Evolutionary conservation across 2,797 vertebrate genomes (phyloP).

Genomic region (Threskiornis aethiopicus): DNA sequence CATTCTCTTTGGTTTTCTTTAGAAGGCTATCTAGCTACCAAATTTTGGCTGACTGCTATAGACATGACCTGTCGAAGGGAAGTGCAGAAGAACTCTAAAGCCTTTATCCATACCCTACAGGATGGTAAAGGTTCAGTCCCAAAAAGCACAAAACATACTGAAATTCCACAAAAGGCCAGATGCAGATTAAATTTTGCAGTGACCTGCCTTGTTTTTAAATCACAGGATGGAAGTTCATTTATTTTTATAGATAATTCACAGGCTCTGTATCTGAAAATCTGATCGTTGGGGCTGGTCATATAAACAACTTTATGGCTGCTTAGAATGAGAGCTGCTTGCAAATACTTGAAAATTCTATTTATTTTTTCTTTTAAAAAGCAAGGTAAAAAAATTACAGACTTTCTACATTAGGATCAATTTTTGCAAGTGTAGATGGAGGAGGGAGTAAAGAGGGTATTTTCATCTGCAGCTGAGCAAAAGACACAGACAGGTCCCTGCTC

Average conservation of each 20-base stretch:
- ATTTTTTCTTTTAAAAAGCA: background rate
- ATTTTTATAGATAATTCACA: background rate
- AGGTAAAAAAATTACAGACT: background rate
- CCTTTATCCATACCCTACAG: background rate
- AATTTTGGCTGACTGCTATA: background rate
- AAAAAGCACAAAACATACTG: background rate
- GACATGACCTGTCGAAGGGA: background rate
- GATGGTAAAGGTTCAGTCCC: background rate
- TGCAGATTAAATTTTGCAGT: background rate
- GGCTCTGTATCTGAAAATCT: background rate
- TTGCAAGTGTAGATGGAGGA: background rate
- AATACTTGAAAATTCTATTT: background rate
- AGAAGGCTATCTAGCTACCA: background rate
- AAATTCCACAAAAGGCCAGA: background rate
- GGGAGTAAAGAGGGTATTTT: background rate
- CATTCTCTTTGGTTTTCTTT: background rate
- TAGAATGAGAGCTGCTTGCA: background rate
- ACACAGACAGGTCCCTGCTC: background rate
- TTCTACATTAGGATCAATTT: background rate
- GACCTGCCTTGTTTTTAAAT: background rate
- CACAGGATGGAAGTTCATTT: background rate
- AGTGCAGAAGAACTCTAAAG: background rate
- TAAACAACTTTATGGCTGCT: background rate
- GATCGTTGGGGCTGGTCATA: accelerated
- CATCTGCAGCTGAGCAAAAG: background rate